Percentiles rank a stretch among this genome's conserved stretches.
Conservation (phyloP, 53 echinoderm and acorn worm genomes). For the Zoroaster sp. region DNA sequence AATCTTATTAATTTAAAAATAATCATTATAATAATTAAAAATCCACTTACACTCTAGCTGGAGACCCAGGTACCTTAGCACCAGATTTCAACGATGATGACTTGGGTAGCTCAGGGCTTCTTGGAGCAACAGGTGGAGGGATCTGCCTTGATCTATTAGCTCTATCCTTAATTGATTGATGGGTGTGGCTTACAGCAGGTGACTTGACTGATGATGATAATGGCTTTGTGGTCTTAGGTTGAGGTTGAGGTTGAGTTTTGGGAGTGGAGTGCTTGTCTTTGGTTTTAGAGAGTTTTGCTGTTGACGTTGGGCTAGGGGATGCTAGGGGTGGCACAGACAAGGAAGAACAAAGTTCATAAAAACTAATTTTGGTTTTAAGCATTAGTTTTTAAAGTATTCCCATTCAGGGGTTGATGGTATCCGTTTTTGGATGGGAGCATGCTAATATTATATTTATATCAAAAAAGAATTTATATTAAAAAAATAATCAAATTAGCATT, state of each 20-base stretch:
- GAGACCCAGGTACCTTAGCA: slow-evolving; percentile 33
- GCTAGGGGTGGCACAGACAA: too few relatives aligned
- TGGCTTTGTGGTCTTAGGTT: slow-evolving; percentile 40
- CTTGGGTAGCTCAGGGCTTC: slow-evolving; percentile 50
- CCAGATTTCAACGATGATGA: slow-evolving; percentile 41
- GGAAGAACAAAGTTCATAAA: too few relatives aligned
- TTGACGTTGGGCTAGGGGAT: slow-evolving; percentile 23
- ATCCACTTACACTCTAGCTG: slow-evolving; percentile 70
- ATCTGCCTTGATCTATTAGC: neutral
- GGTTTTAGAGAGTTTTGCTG: neutral
- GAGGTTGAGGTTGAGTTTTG: slow-evolving; percentile 15
- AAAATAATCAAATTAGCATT: neutral
- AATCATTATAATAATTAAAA: neutral
- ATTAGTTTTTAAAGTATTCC: too few relatives aligned
- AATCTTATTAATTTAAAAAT: too few relatives aligned
- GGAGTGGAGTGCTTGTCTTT: slow-evolving; percentile 15
- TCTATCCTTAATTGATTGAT: neutral
- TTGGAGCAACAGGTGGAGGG: slow-evolving; percentile 91
- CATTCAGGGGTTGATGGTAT: too few relatives aligned
- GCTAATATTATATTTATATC: too few relatives aligned
- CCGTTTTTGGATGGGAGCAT: too few relatives aligned
- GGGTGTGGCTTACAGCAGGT: neutral
- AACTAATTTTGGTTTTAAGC: too few relatives aligned
- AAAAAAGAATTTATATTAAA: neutral
- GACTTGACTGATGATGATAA: neutral